Percentiles rank a stretch among this genome's conserved stretches.
These are phyloP conservation scores for Sarcophaga variegata DNA, from an alignment of 2,888 invertebrate genomes.

Conservation along the genomic window DNA sequence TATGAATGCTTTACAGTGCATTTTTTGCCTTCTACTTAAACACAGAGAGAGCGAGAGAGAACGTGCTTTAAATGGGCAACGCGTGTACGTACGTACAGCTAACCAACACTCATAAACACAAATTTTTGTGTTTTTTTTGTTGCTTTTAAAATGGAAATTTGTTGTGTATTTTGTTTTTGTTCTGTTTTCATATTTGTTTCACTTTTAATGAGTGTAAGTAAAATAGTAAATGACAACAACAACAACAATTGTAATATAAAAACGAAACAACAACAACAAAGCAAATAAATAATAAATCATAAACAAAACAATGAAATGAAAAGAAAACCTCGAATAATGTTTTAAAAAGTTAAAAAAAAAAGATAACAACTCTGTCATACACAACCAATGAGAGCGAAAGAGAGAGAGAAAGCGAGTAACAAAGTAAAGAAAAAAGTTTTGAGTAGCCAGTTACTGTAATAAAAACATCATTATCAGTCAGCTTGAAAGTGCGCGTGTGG, in stretches of 20 bases:
- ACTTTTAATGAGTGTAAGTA: conserved; percentile 54
- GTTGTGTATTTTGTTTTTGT: conserved; percentile 23
- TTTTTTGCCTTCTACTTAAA: too few relatives aligned
- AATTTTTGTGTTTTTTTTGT: conserved; percentile 7
- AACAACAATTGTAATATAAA: neutral
- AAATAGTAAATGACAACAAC: conserved; percentile 18
- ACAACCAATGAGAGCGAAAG: too few relatives aligned
- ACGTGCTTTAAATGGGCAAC: conserved; percentile 36
- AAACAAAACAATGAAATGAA: conserved; percentile 28
- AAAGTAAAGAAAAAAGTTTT: too few relatives aligned
- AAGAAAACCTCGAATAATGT: conserved; percentile 4
- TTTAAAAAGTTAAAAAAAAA: neutral
- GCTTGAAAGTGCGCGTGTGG: neutral
- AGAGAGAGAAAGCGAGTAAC: too few relatives aligned
- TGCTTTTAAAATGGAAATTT: conserved; percentile 38
- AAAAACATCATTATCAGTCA: too few relatives aligned
- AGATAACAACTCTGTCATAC: neutral
- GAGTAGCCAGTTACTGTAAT: too few relatives aligned
- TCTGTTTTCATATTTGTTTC: conserved; percentile 27
- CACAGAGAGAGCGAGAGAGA: neutral
- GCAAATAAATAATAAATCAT: neutral
- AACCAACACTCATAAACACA: conserved; percentile 15
- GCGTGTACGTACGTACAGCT: conserved; percentile 44
- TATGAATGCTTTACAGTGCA: too few relatives aligned
- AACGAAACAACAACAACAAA: conserved; percentile 8